Conservation (phyloP, 2,888 invertebrate species). For the Lasioglossum calceatum region DNA sequence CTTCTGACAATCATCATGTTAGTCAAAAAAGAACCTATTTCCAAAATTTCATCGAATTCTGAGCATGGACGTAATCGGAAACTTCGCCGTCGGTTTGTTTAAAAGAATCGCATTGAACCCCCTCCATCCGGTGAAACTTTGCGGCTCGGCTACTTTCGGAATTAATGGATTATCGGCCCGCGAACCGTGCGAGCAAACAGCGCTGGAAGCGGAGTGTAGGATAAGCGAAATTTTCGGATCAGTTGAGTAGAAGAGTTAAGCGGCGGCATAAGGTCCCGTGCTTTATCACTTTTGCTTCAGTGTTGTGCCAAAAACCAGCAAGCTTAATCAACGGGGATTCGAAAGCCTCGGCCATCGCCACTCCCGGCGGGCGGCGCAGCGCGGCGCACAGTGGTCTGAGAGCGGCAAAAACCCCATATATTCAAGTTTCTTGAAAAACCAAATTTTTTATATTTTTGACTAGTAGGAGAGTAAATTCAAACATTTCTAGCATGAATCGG, state of each 20-base stretch:
- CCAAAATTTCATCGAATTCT: no score
- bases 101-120: neutral
- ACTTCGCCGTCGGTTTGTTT: neutral
- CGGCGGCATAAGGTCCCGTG: slow-evolving; percentile 23
- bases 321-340: slow-evolving; percentile 19
- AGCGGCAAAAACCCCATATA: no score
- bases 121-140: neutral
- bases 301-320: slow-evolving; percentile 4
- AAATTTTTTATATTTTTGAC: no score
- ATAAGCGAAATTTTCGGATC: slow-evolving; percentile 15
- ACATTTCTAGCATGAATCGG: no score
- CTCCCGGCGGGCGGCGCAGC: neutral
- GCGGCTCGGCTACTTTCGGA: neutral
- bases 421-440: no score
- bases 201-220: neutral
- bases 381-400: no score
- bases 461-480: no score
- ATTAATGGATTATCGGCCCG: slow-evolving; percentile 1
- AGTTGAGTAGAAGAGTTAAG: slow-evolving; percentile 20
- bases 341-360: neutral
- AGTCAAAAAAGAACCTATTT: no score
- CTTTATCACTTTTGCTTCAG: slow-evolving; percentile 36
- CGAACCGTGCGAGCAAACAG: neutral
- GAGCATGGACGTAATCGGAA: no score
- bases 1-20: no score